phyloP scores from a whole-genome alignment of 92 coral and sea anemone genomes.

The Actinernus sp. region DNA sequence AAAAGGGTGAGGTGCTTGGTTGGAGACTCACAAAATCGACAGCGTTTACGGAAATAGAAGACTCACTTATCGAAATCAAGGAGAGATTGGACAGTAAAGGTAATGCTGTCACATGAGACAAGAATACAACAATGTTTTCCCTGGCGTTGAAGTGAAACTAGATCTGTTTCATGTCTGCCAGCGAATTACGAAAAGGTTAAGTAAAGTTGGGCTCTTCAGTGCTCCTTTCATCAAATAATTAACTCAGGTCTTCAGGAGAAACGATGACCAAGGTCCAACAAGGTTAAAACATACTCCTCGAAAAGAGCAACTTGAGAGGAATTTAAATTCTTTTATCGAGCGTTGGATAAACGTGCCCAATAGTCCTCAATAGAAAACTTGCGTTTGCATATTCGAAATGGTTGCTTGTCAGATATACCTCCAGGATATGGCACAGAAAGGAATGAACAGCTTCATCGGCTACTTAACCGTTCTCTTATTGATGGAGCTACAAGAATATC shows the following conservation, averaged over 20 bases:
- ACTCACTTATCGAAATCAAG: constrained; percentile 11
- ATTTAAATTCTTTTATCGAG: constrained; percentile 45
- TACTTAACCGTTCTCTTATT: constrained; percentile 29
- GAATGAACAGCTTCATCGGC: constrained; percentile 25
- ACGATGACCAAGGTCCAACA: constrained; percentile 36
- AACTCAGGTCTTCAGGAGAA: constrained; percentile 33
- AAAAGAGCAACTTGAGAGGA: constrained; percentile 15
- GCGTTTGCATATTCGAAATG: constrained; percentile 32
- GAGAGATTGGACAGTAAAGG: background rate
- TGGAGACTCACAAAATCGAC: constrained; percentile 58
- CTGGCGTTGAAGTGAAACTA: constrained; percentile 26
- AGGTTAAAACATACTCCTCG: constrained; percentile 22
- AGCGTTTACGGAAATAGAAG: constrained; percentile 54
- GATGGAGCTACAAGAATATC: constrained; percentile 39
- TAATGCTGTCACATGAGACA: constrained; percentile 35
- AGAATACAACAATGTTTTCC: constrained; percentile 24
- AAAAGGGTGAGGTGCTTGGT: too few relatives aligned
- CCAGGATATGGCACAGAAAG: constrained; percentile 49
- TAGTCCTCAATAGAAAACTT: constrained; percentile 40
- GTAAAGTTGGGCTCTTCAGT: background rate
- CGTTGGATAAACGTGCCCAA: constrained; percentile 36
- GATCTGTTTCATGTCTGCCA: constrained; percentile 65
- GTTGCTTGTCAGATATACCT: constrained; percentile 50
- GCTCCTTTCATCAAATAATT: constrained; percentile 18
- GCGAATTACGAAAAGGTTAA: constrained; percentile 38